A percentile compares a stretch with the other conserved stretches of the same genome.
Evolutionary conservation across 2,888 invertebrate species (phyloP).

Genomic region (Agrochola litura): DNA sequence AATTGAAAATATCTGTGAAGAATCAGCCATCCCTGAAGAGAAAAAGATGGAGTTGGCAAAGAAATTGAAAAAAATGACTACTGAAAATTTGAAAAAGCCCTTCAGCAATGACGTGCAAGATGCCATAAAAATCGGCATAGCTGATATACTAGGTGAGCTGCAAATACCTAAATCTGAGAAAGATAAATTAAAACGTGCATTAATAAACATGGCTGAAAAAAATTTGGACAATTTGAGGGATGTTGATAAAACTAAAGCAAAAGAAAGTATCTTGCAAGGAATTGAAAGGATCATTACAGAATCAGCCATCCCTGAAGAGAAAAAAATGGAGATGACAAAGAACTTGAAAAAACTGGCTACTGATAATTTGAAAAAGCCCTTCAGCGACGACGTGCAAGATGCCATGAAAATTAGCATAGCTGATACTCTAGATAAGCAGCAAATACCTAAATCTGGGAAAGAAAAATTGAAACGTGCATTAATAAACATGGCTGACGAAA

Average conservation of each 20-base stretch:
- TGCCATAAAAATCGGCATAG: conserved; percentile 21
- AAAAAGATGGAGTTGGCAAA: neutral
- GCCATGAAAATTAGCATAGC: conserved; percentile 23
- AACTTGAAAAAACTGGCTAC: neutral
- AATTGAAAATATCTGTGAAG: neutral
- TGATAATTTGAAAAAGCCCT: neutral
- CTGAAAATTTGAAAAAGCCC: neutral
- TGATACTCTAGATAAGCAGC: conserved; percentile 41
- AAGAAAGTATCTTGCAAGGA: neutral
- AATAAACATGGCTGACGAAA: conserved; percentile 16
- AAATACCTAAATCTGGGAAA: conserved; percentile 38
- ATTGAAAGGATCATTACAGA: neutral
- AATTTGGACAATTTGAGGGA: neutral
- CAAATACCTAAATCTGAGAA: conserved; percentile 16
- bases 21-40: neutral
- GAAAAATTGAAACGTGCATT: conserved; percentile 48
- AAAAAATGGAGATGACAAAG: neutral
- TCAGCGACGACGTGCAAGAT: neutral
- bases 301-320: neutral
- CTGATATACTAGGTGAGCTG: conserved; percentile 44
- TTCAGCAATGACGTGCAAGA: neutral
- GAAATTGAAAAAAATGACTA: neutral
- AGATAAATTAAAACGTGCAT: neutral
- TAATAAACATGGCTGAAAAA: neutral
- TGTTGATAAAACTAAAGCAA: neutral